These are phyloP conservation scores for Plusia festucae DNA, from an alignment of 2,888 invertebrate species.

Conservation along the genomic window DNA sequence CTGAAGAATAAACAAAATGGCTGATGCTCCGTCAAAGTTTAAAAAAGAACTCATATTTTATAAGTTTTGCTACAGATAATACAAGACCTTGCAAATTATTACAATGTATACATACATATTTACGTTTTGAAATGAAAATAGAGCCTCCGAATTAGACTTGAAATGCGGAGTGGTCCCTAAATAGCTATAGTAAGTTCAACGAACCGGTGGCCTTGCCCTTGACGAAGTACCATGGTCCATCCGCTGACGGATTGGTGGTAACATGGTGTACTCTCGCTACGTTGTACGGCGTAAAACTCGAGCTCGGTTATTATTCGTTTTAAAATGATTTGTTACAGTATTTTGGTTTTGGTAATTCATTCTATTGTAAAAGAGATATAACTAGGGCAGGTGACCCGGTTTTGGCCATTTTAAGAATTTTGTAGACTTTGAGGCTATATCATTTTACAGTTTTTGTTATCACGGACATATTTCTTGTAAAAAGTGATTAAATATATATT, in stretches of 20 bases:
- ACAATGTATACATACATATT: not conserved
- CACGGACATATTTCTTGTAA: too few relatives aligned
- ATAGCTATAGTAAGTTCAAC: conserved; percentile 65
- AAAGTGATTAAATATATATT: too few relatives aligned
- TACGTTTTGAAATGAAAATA: conserved; percentile 9
- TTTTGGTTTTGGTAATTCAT: not conserved
- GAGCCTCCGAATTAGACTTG: conserved; percentile 29
- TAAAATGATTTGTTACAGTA: not conserved
- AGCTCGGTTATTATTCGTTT: not conserved
- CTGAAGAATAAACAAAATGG: not conserved
- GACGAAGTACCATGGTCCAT: conserved; percentile 54
- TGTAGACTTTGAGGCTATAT: too few relatives aligned
- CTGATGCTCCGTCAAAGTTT: not conserved
- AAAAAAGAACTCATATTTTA: not conserved
- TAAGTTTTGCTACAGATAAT: not conserved
- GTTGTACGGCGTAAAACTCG: not conserved
- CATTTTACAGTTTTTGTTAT: too few relatives aligned
- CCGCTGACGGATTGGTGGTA: conserved; percentile 24
- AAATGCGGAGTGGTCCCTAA: conserved; percentile 71
- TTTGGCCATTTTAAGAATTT: too few relatives aligned
- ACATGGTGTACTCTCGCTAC: conserved; percentile 10
- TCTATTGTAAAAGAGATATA: too few relatives aligned
- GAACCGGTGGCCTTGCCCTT: conserved; percentile 86
- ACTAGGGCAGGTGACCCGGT: too few relatives aligned
- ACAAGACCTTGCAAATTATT: not conserved